Conservation (phyloP, 53 echinoderm and acorn worm genomes). For the Holothuria leucospilota region DNA sequence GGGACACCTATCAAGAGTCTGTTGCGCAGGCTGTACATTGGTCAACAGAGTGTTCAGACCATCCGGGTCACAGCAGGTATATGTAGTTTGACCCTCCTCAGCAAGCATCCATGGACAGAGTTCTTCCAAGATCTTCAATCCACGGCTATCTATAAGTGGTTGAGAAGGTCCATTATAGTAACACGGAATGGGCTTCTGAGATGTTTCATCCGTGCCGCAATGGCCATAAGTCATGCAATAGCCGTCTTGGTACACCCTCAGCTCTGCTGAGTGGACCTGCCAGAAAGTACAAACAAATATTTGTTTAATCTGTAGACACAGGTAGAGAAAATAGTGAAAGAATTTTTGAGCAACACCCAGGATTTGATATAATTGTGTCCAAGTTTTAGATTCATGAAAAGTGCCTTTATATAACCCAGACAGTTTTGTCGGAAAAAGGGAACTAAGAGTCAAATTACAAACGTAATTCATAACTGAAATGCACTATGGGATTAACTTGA, state of each 20-base stretch:
- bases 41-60: conserved; percentile 74
- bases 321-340: too few relatives aligned
- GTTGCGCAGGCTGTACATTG: conserved; percentile 72
- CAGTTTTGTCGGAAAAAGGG: too few relatives aligned
- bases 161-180: conserved; percentile 79
- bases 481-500: too few relatives aligned
- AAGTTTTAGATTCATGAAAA: too few relatives aligned
- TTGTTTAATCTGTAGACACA: neutral
- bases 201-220: conserved; percentile 56
- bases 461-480: too few relatives aligned
- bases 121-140: conserved; percentile 68
- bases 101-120: conserved; percentile 82
- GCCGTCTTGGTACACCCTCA: conserved; percentile 67
- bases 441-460: too few relatives aligned
- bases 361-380: too few relatives aligned
- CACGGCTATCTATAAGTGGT: conserved; percentile 64
- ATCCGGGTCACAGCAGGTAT: conserved; percentile 76
- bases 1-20: conserved; percentile 83
- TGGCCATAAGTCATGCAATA: conserved; percentile 85
- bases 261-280: neutral
- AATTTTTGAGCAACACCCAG: too few relatives aligned
- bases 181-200: conserved; percentile 77
- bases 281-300: neutral
- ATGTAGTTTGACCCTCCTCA: conserved; percentile 50
- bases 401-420: too few relatives aligned